Base-by-base conservation (phyloP, 1,140 invertebrate genomes). In the Drosophila nebulosa region DNA sequence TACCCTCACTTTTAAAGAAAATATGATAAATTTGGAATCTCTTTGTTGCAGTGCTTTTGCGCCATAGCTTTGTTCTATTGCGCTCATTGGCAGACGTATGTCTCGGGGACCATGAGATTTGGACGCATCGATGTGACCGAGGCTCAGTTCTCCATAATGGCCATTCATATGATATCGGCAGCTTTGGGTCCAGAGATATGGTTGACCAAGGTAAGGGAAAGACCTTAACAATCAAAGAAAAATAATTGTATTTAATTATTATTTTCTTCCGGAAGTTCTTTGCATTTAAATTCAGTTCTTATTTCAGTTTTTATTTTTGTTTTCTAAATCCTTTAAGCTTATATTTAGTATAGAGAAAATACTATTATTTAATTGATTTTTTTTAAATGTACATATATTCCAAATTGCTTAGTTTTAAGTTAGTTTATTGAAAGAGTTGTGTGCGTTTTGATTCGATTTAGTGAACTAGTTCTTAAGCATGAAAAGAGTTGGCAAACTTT, bases 31-130 rank as follows among this genome's bases (percentile, higher is more conserved):
- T 32, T 3, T n/a, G 0, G 0, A 4, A 14, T 16, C 52, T 14
- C 30, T 62, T 1, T 36, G 14, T 93, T 94, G 57, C 91, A 96
- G 94, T 97, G 96, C 92, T 97, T 99, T 90, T 95, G 96, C 92
- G 97, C 97, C 12, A 96, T 98, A 92, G 96, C 96, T 10, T 92
- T 99, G 52, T 99, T 99, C 92, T 99, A 99, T 92, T 97, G 96
- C 92, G 98, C 99, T 1, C 99, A 99, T 92, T 99, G 99, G 99
- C 98, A 99, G 91, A 98, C 98, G 0, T 99, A 99, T 93, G 98
- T 99, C 21, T 99, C 97, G 80, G 96, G 97, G 92, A 95, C 97
- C 21, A 93, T 99, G 61, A 95, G 95, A 71, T 99, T 99, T 94
- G 97, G 98, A 51, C 95, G 94, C 93, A 93, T 99, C 83, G 99